Percentiles rank a stretch among this genome's conserved stretches.
phyloP scores from a whole-genome alignment of 2,888 invertebrate genomes.

The Coenonympha arcania region DNA sequence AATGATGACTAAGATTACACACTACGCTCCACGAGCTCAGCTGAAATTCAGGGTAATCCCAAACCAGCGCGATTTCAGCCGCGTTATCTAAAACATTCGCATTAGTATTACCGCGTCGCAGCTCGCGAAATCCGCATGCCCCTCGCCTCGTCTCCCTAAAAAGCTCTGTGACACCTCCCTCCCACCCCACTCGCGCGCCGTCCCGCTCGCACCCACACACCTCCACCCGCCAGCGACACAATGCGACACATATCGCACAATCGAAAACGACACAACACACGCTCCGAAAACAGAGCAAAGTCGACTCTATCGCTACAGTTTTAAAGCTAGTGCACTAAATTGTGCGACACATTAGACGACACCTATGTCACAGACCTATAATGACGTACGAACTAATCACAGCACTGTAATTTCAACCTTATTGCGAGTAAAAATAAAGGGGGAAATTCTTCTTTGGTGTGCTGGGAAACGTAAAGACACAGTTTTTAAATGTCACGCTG shows the following conservation, averaged over 20 bases:
- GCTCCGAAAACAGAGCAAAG: slow-evolving; percentile 38
- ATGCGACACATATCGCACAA: slow-evolving; percentile 57
- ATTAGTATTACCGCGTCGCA: slow-evolving; percentile 48
- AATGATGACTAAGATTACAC: too few relatives aligned
- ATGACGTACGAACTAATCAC: slow-evolving; percentile 36
- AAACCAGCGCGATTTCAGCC: slow-evolving; percentile 9
- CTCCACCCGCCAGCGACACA: slow-evolving; percentile 58
- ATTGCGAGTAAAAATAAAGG: slow-evolving; percentile 1
- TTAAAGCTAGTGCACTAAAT: slow-evolving; percentile 61
- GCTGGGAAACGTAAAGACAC: slow-evolving; percentile 68
- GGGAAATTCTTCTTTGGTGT: slow-evolving; percentile 28
- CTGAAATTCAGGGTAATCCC: slow-evolving; percentile 8
- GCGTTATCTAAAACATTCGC: slow-evolving; percentile 41
- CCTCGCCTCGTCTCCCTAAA: slow-evolving; percentile 61
- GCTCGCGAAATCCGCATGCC: slow-evolving; percentile 46
- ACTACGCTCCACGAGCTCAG: background rate
- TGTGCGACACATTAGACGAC: slow-evolving; percentile 72
- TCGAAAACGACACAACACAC: slow-evolving; percentile 50
- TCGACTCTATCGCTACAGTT: slow-evolving; percentile 47
- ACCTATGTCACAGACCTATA: slow-evolving; percentile 39
- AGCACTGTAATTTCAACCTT: slow-evolving; percentile 35
- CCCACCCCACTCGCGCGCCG: slow-evolving; percentile 39
- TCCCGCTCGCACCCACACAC: slow-evolving; percentile 59
- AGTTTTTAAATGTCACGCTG: slow-evolving; percentile 73
- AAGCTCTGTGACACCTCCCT: slow-evolving; percentile 71